Base-by-base conservation (phyloP, 1,140 invertebrate species). In the Muscidifurax raptorellus region DNA sequence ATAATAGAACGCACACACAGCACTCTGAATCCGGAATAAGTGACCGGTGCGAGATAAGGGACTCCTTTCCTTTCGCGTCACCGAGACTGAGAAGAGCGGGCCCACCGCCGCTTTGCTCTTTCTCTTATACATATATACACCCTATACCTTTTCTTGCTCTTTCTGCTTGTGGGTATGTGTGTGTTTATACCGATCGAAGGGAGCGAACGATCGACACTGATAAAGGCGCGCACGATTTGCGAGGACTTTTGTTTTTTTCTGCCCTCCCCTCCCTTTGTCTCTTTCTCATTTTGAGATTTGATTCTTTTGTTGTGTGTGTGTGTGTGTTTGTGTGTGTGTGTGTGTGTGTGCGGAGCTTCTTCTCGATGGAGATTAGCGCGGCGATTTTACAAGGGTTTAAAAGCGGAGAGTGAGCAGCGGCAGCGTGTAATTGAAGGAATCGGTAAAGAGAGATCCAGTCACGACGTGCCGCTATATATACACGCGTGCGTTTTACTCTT, bases 141-240 rank as follows among this genome's bases (percentile, higher is more conserved):
- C 22, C 18, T 72, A 15, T 72, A 32, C 18, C 71, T 32, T 72
- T 36, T 72, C 18, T 36, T 72, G 27, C 71, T 72, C 71, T 18
- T 7, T 12, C 7, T 9, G 25, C 12, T 0, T 47, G 44, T 47
- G 44, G 15, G 44, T 47, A 13, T 47, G 44, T 15, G 44, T n/a
- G 52, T n/a, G 52, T 6, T 18, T 6, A 22, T 6, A 7, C 52
- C 52, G 52, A 59, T 72, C 47, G 22, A 30, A 75, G 72, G 32
- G 84, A 86, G 83, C 84, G 85, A 81, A 86, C 89, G 89, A 92
- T 90, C 90, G 91, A 91, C 90, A 92, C 90, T 91, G 91, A 90
- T 91, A 90, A 80, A 66, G 85, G 74, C 72, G 69, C 75, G 82
- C 86, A 86, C 87, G 87, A 90, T 90, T 90, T 88, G 87, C 88